Conservation (phyloP, 2,113 vertebrate genomes). For the Albula goreensis region DNA sequence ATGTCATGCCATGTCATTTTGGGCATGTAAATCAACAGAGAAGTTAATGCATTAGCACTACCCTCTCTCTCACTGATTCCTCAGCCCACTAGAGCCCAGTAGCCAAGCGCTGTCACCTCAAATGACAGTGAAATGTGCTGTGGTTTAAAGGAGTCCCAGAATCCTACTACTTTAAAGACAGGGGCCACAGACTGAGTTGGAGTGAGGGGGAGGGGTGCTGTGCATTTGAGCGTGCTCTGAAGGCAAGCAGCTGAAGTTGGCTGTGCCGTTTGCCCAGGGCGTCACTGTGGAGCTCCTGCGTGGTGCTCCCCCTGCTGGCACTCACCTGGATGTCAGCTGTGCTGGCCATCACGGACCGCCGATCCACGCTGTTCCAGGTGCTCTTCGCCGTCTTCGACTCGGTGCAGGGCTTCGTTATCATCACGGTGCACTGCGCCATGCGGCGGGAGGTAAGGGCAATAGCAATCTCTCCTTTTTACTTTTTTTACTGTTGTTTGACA, state of each 20-base stretch:
- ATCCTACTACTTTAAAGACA: too few relatives aligned
- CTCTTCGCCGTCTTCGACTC: slow-evolving; percentile 95
- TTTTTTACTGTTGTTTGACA: neutral
- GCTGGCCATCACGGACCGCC: slow-evolving; percentile 95
- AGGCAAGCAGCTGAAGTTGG: slow-evolving; percentile 1
- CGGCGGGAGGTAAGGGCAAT: slow-evolving; percentile 85
- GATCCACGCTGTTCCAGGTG: slow-evolving; percentile 92
- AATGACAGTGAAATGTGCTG: neutral
- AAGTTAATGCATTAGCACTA: neutral
- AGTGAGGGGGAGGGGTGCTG: neutral
- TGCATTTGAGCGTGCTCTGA: neutral
- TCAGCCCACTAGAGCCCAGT: neutral
- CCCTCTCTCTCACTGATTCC: neutral
- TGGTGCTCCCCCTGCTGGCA: slow-evolving; percentile 91
- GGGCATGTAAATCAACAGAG: neutral
- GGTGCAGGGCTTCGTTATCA: slow-evolving; percentile 95
- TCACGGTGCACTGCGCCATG: slow-evolving; percentile 94
- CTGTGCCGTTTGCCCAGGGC: slow-evolving; percentile 67
- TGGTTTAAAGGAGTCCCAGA: too few relatives aligned
- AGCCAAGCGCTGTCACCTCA: neutral
- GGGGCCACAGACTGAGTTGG: neutral
- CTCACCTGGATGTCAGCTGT: slow-evolving; percentile 99
- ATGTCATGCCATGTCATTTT: neutral
- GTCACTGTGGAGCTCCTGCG: slow-evolving; percentile 87
- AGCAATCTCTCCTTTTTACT: neutral